Percentiles rank a stretch among this genome's conserved stretches.
These are phyloP conservation scores for Synergus gifuensis DNA, from an alignment of 2,888 invertebrate species.

Conservation along the genomic window DNA sequence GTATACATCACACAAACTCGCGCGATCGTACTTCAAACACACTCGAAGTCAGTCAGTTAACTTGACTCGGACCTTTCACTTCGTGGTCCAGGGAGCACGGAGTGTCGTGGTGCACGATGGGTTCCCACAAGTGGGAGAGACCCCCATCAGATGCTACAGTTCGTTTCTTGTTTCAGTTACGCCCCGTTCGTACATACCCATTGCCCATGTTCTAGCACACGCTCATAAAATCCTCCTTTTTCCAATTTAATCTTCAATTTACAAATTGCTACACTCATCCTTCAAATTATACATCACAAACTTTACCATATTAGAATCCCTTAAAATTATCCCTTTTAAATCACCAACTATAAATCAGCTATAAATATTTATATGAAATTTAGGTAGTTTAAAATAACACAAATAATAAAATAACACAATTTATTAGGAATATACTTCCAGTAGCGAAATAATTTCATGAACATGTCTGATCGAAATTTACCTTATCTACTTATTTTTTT, in stretches of 20 bases:
- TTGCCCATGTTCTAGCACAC: constrained; percentile 12
- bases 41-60: constrained; percentile 67
- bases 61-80: constrained; percentile 75
- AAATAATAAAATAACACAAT: too few relatives aligned
- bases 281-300: not conserved
- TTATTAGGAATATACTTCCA: not conserved
- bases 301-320: not conserved
- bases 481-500: not conserved
- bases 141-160: constrained; percentile 69
- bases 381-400: not conserved
- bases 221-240: constrained; percentile 44
- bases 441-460: not conserved
- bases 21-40: constrained; percentile 45
- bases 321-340: not conserved
- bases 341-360: not conserved
- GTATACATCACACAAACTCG: constrained; percentile 1
- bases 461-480: not conserved
- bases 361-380: not conserved
- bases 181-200: constrained; percentile 42
- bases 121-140: constrained; percentile 75
- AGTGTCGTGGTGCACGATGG: constrained; percentile 70
- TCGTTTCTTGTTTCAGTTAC: constrained; percentile 63
- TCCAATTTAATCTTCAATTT: constrained; percentile 1
- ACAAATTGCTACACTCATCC: not conserved
- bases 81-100: constrained; percentile 76